Evolutionary conservation across 2,797 vertebrate species (phyloP).

Genomic region (Mus minutoides): DNA sequence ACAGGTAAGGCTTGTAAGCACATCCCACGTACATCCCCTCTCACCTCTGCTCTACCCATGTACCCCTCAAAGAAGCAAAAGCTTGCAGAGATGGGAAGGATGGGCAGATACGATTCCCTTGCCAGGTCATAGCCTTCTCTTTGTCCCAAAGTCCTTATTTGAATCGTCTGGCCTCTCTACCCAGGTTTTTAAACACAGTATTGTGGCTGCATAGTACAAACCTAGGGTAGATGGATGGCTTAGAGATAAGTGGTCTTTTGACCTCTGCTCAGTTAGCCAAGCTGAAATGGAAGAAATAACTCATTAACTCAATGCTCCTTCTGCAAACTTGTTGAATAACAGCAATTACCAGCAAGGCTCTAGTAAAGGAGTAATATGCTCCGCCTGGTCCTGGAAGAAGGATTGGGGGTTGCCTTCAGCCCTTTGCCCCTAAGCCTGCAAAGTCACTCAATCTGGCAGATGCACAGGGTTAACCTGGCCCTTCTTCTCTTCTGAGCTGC

Average conservation of each 20-base stretch:
- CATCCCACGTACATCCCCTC: not conserved
- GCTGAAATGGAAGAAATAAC: constrained; percentile 27
- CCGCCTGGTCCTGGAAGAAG: not conserved
- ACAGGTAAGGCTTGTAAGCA: constrained; percentile 87
- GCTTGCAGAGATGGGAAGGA: not conserved
- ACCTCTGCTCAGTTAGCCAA: constrained; percentile 52
- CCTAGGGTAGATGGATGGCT: not conserved
- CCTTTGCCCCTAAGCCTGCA: constrained; percentile 58
- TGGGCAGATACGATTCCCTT: not conserved
- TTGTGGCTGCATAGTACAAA: not conserved
- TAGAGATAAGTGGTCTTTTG: not conserved
- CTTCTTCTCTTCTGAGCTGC: constrained; percentile 41
- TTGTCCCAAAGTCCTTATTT: not conserved
- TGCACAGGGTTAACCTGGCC: not conserved
- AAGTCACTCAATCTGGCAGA: constrained; percentile 52
- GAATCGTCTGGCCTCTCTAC: not conserved
- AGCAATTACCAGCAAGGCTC: constrained; percentile 65
- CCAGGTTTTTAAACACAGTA: not conserved
- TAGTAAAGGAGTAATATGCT: not conserved
- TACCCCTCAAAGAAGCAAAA: not conserved
- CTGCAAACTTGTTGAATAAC: constrained; percentile 55
- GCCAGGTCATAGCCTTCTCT: not conserved
- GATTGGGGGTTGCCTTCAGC: not conserved
- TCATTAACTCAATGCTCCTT: constrained; percentile 74
- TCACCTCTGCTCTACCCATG: not conserved